Base-by-base conservation (phyloP, 1,140 invertebrate genomes). In the Aleiodes sp. region DNA sequence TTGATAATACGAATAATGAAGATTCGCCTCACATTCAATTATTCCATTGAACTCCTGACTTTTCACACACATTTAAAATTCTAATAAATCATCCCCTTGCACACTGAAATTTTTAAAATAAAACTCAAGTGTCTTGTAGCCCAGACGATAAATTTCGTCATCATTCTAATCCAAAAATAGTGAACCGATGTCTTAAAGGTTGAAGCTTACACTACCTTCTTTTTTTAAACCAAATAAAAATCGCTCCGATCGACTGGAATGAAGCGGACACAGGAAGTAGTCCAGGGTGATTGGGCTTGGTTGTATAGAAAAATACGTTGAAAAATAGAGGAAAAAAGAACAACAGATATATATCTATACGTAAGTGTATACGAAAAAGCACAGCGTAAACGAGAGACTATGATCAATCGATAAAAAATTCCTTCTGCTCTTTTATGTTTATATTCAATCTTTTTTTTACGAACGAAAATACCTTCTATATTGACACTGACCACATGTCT, bases 201-300 rank as follows among this genome's bases (percentile, higher is more conserved):
- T 12, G 46, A 52, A 52, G 19, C 46, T 52, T 24, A 52, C 46
- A 21, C 12, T 16, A 46, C n/a, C 46, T 52, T 43, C 26, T 52
- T n/a, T n/a, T n/a, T n/a, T n/a, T n/a, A n/a, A n/a, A 52, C 46
- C 46, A 24, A 52, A 52, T 52, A 52, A 52, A 52, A 52, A 56
- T 28, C 24, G 52, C 21, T 59, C 24, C 65, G 62, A 64, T 64
- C 39, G 62, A 64, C 37, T 24, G 41, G 41, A 64, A 28, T 19
- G 28, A 64, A 66, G 28, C 41, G 29, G n/a, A 66, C 33, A 66
- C 14, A 66, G 64, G 46, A 31, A 21, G 41, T 12, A 56, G n/a
- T 10, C 28, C 24, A 26, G 46, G 46, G 46, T 52, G 46, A 52
- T 52, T 52, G 46, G 26, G 46, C 26, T 21, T 24, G n/a, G n/a